Evolutionary conservation across 2,113 vertebrate species (phyloP).

Genomic region (Hylia prasina): DNA sequence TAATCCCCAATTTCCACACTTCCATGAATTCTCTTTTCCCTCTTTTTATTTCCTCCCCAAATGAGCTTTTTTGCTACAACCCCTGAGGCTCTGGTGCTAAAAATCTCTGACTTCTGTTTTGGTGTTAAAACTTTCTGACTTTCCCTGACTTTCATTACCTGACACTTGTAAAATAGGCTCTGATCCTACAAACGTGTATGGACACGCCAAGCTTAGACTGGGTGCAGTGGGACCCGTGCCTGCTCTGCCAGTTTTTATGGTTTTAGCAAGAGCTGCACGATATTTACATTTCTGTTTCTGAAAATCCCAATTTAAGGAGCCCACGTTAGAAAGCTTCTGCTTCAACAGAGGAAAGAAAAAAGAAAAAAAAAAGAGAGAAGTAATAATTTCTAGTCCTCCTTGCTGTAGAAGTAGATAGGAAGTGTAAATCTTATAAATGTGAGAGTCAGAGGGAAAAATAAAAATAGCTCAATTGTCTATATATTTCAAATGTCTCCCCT

Average conservation of each 20-base stretch:
- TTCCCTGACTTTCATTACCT: not conserved
- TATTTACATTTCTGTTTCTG: not conserved
- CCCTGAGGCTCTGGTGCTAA: conserved; percentile 4
- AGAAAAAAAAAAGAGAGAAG: not conserved
- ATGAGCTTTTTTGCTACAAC: not conserved
- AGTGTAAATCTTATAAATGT: not conserved
- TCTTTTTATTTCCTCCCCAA: conserved; percentile 7
- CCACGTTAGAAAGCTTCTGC: not conserved
- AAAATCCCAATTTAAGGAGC: not conserved
- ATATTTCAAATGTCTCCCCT: not conserved
- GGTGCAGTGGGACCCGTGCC: not conserved
- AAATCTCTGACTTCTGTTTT: conserved; percentile 7
- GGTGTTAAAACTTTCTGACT: conserved; percentile 3
- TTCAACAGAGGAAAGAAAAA: not conserved
- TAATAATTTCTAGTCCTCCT: not conserved
- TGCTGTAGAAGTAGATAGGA: not conserved
- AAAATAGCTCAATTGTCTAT: not conserved
- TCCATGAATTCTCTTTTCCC: not conserved
- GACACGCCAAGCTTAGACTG: not conserved
- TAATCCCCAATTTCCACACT: conserved; percentile 50
- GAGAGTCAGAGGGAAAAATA: not conserved
- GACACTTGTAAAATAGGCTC: conserved; percentile 1
- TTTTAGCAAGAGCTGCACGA: not conserved
- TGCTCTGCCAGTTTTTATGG: not conserved
- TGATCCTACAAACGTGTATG: not conserved